A percentile compares a stretch with the other conserved stretches of the same genome.
Evolutionary conservation across 2,888 invertebrate genomes (phyloP).

Genomic region (Nymphalis c-album): DNA sequence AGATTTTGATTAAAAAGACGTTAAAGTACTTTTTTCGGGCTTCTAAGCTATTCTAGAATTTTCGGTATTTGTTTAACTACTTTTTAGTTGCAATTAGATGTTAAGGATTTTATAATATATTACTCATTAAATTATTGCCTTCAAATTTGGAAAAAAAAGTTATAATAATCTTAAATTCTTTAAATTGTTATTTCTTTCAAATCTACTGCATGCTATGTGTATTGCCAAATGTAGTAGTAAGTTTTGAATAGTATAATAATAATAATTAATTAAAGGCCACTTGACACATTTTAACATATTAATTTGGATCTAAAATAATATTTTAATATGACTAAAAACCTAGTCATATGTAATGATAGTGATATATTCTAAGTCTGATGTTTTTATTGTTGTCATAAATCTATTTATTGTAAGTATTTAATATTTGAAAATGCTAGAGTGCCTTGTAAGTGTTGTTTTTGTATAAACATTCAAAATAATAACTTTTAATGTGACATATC

Average conservation of each 20-base stretch:
- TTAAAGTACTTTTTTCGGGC: too few species aligned
- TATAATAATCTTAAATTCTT: neutral
- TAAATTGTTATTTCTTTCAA: neutral
- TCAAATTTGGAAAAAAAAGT: neutral
- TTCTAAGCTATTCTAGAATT: too few species aligned
- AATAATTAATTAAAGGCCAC: too few species aligned
- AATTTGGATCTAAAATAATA: neutral
- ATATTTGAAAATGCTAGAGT: slow-evolving; percentile 14
- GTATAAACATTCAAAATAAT: neutral
- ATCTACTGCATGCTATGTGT: neutral
- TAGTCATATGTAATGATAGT: slow-evolving; percentile 8
- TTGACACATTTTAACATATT: neutral
- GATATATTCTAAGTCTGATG: slow-evolving; percentile 10
- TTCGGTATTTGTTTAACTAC: too few species aligned
- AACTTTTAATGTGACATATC: neutral
- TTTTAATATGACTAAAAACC: neutral
- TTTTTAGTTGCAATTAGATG: too few species aligned
- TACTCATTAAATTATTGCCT: neutral
- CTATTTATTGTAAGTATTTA: neutral
- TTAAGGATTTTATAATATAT: too few species aligned
- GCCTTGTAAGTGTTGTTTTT: slow-evolving; percentile 26
- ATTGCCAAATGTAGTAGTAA: neutral
- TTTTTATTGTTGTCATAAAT: slow-evolving; percentile 3
- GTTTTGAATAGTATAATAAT: neutral
- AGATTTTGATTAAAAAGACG: too few species aligned